phyloP scores from a whole-genome alignment of 2,888 invertebrate species.

The Malthinus seriepunctatus region DNA sequence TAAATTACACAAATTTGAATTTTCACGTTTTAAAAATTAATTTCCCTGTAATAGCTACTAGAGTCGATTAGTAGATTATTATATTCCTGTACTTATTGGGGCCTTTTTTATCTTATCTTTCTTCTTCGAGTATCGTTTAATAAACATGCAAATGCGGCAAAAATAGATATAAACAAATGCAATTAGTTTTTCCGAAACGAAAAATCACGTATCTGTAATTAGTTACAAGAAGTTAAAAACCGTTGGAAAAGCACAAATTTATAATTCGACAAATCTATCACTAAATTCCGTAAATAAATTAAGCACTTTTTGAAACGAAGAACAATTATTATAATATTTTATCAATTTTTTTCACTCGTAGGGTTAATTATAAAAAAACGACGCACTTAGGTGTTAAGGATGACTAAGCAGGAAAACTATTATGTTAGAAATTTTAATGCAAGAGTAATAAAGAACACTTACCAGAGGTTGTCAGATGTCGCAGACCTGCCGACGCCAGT shows the following conservation, averaged over 20 bases:
- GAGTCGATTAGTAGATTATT: no score
- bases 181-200: not conserved
- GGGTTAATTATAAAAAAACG: constrained; percentile 2
- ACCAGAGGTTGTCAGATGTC: constrained; percentile 42
- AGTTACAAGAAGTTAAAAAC: no score
- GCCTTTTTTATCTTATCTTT: constrained; percentile 21
- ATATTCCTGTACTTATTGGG: not conserved
- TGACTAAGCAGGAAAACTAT: constrained; percentile 26
- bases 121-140: constrained; percentile 8
- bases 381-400: constrained; percentile 1
- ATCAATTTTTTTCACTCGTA: not conserved
- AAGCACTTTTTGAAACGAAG: no score
- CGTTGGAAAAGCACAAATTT: no score
- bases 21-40: no score
- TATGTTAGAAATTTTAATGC: constrained; percentile 22
- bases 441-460: constrained; percentile 37
- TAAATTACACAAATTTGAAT: no score
- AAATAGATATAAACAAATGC: constrained; percentile 1
- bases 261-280: not conserved
- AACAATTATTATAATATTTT: no score
- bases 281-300: not conserved
- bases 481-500: constrained; percentile 56
- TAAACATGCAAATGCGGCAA: constrained; percentile 18
- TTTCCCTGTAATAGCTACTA: no score
- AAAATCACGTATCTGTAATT: no score